Percentiles rank a stretch among this genome's conserved stretches.
Conservation (phyloP, 2,797 vertebrate species). For the Acanthis flammea region DNA sequence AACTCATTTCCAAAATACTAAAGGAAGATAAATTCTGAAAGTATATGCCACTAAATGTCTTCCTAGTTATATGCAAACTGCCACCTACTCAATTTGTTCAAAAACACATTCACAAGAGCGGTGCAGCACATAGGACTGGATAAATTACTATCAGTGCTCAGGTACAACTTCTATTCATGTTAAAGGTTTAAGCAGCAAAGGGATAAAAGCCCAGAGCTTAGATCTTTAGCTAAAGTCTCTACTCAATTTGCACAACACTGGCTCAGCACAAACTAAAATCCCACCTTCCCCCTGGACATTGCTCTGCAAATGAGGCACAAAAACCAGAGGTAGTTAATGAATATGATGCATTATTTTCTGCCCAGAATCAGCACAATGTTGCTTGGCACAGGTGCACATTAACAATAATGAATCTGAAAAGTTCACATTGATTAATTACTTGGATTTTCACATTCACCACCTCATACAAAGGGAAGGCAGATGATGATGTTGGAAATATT, state of each 20-base stretch:
- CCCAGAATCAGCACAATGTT: constrained; percentile 48
- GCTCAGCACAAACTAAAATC: not conserved
- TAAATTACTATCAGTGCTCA: not conserved
- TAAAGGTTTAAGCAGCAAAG: not conserved
- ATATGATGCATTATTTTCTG: not conserved
- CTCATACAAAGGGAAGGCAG: not conserved
- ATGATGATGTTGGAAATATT: not conserved
- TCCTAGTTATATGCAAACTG: not conserved
- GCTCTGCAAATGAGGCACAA: not conserved
- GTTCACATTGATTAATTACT: constrained; percentile 63
- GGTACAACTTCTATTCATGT: not conserved
- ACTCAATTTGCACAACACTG: not conserved
- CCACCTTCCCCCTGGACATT: not conserved
- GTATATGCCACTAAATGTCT: rapidly evolving
- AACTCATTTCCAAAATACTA: not conserved
- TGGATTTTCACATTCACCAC: not conserved
- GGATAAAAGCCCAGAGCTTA: not conserved
- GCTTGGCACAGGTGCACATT: constrained; percentile 38
- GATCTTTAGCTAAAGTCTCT: not conserved
- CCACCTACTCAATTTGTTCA: not conserved
- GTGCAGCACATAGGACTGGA: rapidly evolving
- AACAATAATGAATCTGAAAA: constrained; percentile 48
- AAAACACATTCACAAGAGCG: not conserved
- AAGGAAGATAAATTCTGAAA: not conserved
- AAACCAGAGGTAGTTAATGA: constrained; percentile 10